Percentiles rank a stretch among this genome's conserved stretches.
Conservation (phyloP, 2,113 vertebrate species). For the Gnathonemus longibarbis region DNA sequence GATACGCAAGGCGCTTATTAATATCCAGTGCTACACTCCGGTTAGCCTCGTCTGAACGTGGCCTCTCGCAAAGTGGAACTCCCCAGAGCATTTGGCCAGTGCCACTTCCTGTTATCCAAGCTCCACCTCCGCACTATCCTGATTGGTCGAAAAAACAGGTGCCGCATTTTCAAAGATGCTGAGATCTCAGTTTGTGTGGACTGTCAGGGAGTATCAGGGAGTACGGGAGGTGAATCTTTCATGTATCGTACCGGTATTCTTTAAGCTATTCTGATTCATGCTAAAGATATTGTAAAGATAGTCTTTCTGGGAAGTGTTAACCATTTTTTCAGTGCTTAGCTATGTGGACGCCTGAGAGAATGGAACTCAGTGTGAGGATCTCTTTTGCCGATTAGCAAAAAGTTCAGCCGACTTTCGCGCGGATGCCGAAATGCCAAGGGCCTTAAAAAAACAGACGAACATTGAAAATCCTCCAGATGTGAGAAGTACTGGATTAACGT, state of each 20-base stretch:
- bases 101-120: slow-evolving; percentile 4
- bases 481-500: not conserved
- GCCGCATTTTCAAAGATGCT: not conserved
- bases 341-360: not conserved
- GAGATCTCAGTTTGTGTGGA: not conserved
- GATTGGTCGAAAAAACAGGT: not conserved
- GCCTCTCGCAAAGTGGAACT: not conserved
- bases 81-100: not conserved
- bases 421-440: not conserved
- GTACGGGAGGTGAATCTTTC: not conserved
- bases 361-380: not conserved
- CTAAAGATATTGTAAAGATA: not conserved
- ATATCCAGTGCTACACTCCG: not conserved
- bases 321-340: not conserved
- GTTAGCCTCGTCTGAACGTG: not conserved
- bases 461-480: not conserved
- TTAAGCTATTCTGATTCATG: not conserved
- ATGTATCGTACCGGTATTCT: not conserved
- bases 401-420: not conserved
- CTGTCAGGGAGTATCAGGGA: too few species aligned
- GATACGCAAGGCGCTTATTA: not conserved
- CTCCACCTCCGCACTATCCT: not conserved
- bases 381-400: not conserved
- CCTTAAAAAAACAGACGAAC: not conserved
- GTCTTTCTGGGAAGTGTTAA: not conserved